Conservation (phyloP, 37 sponge, comb jelly and placozoan genomes). For the Cladorhizidae sp. region DNA sequence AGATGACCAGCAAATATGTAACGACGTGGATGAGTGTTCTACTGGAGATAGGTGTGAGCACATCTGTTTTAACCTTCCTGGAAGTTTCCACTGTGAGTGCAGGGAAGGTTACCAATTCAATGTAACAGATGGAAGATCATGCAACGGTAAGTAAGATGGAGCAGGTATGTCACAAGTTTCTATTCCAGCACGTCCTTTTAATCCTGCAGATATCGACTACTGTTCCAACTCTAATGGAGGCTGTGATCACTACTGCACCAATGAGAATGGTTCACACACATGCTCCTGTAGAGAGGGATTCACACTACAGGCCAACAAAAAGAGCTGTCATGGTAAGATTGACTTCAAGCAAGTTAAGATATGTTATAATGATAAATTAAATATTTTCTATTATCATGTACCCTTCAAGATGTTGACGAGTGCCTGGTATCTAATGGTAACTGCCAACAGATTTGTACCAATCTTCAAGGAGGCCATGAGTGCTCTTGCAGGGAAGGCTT, state of each 20-base stretch:
- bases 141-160: neutral
- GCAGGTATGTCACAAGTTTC: no score
- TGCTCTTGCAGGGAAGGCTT: no score
- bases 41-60: slow-evolving; percentile 38
- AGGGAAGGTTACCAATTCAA: neutral
- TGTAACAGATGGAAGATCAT: slow-evolving; percentile 7
- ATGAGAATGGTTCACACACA: slow-evolving; percentile 12
- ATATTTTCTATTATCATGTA: no score
- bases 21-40: slow-evolving; percentile 25
- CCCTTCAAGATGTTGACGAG: no score
- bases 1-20: neutral
- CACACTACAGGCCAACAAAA: neutral
- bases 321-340: slow-evolving; percentile 31
- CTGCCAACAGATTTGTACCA: no score
- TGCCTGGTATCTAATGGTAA: no score
- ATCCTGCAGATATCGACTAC: no score
- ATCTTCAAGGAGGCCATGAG: no score
- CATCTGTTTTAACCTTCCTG: slow-evolving; percentile 7
- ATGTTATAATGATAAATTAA: no score
- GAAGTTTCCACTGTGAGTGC: slow-evolving; percentile 1
- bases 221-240: slow-evolving; percentile 25
- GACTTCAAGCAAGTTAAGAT: no score
- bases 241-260: slow-evolving; percentile 40
- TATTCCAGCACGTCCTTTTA: no score
- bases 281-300: slow-evolving; percentile 36